Conservation (phyloP, 2,888 invertebrate genomes). For the Pristionchus japonicus region DNA sequence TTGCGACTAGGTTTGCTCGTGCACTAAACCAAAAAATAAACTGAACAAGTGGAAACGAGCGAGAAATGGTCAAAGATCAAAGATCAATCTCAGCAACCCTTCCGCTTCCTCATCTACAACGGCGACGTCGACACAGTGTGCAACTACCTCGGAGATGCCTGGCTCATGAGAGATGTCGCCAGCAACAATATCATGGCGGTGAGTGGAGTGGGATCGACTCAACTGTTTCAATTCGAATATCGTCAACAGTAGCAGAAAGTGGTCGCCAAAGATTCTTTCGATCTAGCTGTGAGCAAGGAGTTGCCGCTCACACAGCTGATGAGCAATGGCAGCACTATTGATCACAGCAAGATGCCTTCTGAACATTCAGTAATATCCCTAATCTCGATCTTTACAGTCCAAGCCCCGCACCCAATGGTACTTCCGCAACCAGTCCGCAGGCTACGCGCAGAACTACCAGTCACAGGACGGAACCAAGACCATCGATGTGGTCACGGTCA, state of each 20-base stretch:
- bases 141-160: conserved; percentile 69
- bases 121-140: conserved; percentile 70
- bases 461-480: conserved; percentile 52
- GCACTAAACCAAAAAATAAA: too few species aligned
- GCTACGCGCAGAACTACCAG: conserved; percentile 62
- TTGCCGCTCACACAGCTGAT: too few species aligned
- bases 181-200: conserved; percentile 47
- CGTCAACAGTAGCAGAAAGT: too few species aligned
- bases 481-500: conserved; percentile 68
- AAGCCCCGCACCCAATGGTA: conserved; percentile 55
- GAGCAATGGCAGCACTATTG: too few species aligned
- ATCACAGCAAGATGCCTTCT: too few species aligned
- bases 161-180: conserved; percentile 66
- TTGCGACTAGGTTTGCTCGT: too few species aligned
- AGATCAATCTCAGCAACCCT: conserved; percentile 51
- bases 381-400: conserved; percentile 51
- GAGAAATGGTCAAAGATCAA: background rate
- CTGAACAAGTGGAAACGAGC: too few species aligned
- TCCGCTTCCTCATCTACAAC: conserved; percentile 69
- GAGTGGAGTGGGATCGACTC: too few species aligned
- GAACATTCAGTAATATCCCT: too few species aligned
- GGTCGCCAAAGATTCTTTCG: too few species aligned
- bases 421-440: conserved; percentile 65
- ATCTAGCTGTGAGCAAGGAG: too few species aligned
- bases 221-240: too few species aligned